These are phyloP conservation scores for Brachirus orientalis DNA, from an alignment of 2,113 vertebrate species.

Conservation along the genomic window DNA sequence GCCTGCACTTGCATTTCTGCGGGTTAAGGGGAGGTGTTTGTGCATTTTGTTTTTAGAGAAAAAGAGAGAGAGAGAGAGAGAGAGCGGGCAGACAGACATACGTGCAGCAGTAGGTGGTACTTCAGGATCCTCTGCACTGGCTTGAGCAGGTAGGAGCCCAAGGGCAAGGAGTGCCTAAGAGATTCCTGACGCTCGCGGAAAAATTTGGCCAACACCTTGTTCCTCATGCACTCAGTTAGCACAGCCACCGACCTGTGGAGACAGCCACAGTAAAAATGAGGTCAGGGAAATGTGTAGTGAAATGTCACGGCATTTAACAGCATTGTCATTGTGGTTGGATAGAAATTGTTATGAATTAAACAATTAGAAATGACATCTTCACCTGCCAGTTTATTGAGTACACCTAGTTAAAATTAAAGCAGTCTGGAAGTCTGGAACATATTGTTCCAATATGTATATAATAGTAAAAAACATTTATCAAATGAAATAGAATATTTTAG, in stretches of 20 bases:
- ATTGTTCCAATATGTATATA: too few species aligned
- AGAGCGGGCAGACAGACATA: constrained; percentile 71
- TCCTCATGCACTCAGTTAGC: constrained; percentile 98
- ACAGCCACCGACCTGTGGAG: constrained; percentile 92
- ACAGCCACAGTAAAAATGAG: constrained; percentile 29
- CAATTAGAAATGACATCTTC: background rate
- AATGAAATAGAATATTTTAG: too few species aligned
- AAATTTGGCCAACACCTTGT: constrained; percentile 93
- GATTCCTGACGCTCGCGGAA: constrained; percentile 94
- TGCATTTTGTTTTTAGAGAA: background rate
- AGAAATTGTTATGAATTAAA: background rate
- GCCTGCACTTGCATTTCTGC: constrained; percentile 13
- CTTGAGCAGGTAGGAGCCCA: constrained; percentile 98
- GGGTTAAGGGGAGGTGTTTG: constrained; percentile 15
- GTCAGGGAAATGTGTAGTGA: constrained; percentile 18
- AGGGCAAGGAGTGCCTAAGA: constrained; percentile 91
- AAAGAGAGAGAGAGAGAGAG: background rate
- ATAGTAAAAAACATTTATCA: too few species aligned
- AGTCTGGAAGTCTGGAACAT: too few species aligned
- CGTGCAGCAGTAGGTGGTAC: constrained; percentile 96
- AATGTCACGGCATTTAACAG: constrained; percentile 22
- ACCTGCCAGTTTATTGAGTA: background rate
- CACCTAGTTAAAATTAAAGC: too few species aligned
- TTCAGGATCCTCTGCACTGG: constrained; percentile 99
- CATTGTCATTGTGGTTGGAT: background rate